Evolutionary conservation across 2,888 invertebrate species (phyloP).

Genomic region (Pammene aurita): DNA sequence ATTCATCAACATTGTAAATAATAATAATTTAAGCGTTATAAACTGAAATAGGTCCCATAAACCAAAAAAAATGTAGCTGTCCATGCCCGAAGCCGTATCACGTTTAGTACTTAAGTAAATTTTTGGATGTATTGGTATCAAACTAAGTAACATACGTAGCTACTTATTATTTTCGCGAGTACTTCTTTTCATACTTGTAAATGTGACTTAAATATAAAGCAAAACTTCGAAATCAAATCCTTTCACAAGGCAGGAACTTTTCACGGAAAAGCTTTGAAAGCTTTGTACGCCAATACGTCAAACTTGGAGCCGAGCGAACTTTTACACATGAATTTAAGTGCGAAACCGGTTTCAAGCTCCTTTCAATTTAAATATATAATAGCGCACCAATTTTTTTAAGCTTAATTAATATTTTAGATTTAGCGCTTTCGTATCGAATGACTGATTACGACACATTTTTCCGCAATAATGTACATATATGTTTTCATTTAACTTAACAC

Average conservation of each 20-base stretch:
- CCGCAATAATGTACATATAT: background rate
- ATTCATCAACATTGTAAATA: too few species aligned
- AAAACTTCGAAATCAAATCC: constrained; percentile 26
- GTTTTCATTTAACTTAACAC: background rate
- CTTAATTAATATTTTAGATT: too few species aligned
- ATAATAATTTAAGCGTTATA: too few species aligned
- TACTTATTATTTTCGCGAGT: background rate
- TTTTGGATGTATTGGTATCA: too few species aligned
- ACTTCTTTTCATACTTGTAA: background rate
- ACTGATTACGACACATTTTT: too few species aligned
- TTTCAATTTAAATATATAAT: constrained; percentile 17
- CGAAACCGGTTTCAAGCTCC: constrained; percentile 12
- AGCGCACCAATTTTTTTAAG: too few species aligned
- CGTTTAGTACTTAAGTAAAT: background rate
- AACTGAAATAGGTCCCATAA: too few species aligned
- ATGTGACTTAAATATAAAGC: constrained; percentile 2
- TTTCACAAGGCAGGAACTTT: constrained; percentile 25
- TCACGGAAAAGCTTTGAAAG: constrained; percentile 32
- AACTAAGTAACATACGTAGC: too few species aligned
- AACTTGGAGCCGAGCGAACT: constrained; percentile 17
- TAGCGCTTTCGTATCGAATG: too few species aligned
- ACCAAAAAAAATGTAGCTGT: too few species aligned
- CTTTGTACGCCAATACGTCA: constrained; percentile 38
- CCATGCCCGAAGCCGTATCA: background rate
- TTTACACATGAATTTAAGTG: constrained; percentile 22